Conservation (phyloP, 2,888 invertebrate genomes). For the Cantharis nigra region DNA sequence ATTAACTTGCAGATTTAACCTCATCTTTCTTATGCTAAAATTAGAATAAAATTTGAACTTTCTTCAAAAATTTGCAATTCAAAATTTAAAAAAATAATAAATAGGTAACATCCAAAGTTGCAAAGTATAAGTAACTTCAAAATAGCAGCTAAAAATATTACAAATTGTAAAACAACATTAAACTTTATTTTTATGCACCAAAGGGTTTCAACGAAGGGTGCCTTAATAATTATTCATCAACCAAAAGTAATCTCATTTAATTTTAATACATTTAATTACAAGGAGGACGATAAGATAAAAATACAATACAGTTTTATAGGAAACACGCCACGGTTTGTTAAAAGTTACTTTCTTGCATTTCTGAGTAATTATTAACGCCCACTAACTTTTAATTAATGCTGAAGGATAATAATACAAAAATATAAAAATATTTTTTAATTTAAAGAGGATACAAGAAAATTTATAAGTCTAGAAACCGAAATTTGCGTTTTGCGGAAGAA, state of each 20-base stretch:
- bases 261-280: neutral
- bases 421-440: neutral
- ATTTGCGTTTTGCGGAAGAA: neutral
- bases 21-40: neutral
- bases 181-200: neutral
- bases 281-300: neutral
- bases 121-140: neutral
- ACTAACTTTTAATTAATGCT: neutral
- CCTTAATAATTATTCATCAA: neutral
- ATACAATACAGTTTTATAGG: neutral
- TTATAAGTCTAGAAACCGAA: neutral
- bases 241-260: neutral
- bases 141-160: neutral
- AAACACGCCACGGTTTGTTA: neutral
- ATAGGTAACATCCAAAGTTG: neutral
- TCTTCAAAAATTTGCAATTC: neutral
- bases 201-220: neutral
- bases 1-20: neutral
- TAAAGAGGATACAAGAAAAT: neutral
- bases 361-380: neutral
- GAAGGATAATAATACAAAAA: neutral
- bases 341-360: neutral
- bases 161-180: neutral
- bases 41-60: neutral
- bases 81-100: neutral